Conservation (phyloP, 1,140 invertebrate genomes). For the Sarcophaga bullata region DNA sequence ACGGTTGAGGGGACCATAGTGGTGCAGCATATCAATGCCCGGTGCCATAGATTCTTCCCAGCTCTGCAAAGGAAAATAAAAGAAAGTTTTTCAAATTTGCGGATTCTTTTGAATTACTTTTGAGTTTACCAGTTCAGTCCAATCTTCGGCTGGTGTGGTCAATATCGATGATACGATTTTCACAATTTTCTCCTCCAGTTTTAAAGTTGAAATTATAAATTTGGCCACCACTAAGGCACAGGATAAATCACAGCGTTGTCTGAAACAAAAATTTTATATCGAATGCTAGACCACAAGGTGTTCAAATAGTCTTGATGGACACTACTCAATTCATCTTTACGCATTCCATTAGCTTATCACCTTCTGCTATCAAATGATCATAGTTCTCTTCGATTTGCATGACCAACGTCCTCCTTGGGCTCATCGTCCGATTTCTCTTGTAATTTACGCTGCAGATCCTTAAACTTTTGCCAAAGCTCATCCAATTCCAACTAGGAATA, state of each 20-base stretch:
- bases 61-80: slow-evolving; percentile 47
- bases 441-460: slow-evolving; percentile 56
- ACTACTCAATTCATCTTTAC: slow-evolving; percentile 56
- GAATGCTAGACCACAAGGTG: background rate
- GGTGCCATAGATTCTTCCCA: slow-evolving; percentile 64
- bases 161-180: slow-evolving; percentile 58
- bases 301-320: slow-evolving; percentile 1
- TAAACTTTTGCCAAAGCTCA: slow-evolving; percentile 60
- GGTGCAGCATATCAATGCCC: slow-evolving; percentile 63
- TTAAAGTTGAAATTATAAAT: slow-evolving; percentile 57
- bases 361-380: slow-evolving; percentile 61
- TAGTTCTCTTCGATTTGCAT: slow-evolving; percentile 65
- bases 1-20: slow-evolving; percentile 60
- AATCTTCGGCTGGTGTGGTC: slow-evolving; percentile 59
- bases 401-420: slow-evolving; percentile 58
- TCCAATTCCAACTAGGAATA: slow-evolving; percentile 49
- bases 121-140: slow-evolving; percentile 55
- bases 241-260: slow-evolving; percentile 59
- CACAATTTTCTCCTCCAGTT: slow-evolving; percentile 59
- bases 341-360: slow-evolving; percentile 62
- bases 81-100: background rate
- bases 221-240: slow-evolving; percentile 59
- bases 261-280: slow-evolving; percentile 45
- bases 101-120: background rate
- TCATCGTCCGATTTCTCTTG: slow-evolving; percentile 61